Base-by-base conservation (phyloP, 2,888 invertebrate species). In the Strigamia maritima region DNA sequence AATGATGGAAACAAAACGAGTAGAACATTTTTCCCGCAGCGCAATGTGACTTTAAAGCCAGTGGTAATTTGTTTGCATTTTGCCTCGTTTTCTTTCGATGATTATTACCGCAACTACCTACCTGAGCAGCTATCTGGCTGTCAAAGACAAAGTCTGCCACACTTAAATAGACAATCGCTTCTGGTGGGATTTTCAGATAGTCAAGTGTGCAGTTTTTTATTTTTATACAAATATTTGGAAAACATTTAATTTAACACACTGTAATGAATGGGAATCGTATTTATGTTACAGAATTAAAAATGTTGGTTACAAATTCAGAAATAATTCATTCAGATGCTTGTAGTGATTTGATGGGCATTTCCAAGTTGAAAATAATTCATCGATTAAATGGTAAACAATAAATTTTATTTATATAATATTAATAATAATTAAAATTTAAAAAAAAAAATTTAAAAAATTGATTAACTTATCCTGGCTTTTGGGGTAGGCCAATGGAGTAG, bases 21-120 rank as follows among this genome's bases (percentile, higher is more conserved):
- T 40, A 40, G 14, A 40, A 14, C 7, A 40, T 40, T 40, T 40
- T 40, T 14, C 7, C 8, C 8, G 8, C 40, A 40, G 7, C 40
- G 40, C 40, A 14, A 14, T 7, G n/a, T n/a, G n/a, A n/a, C 54
- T 7, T 14, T 54, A 16, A 54, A 54, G 16, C 19, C 54, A 54
- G 54, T 54, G 54, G 54, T 54, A 54, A 54, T 54, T 54, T 54
- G 54, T 54, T 54, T 54, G 54, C 54, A 54, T 54, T 7, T 16
- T 54, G 54, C 4, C 8, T 54, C 54, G 8, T 54, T 19, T 7
- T 54, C 54, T 7, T 38, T 10, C 38, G 38, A 38, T 10, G 54
- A 12, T 54, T 4, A 16, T 16, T 54, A 12, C 54, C 4, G 6
- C 54, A 54, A 54, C 16, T 54, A 54, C n/a, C 54, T 54, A 4